phyloP scores from a whole-genome alignment of 2,797 vertebrate species.

The Rhinella marina region DNA sequence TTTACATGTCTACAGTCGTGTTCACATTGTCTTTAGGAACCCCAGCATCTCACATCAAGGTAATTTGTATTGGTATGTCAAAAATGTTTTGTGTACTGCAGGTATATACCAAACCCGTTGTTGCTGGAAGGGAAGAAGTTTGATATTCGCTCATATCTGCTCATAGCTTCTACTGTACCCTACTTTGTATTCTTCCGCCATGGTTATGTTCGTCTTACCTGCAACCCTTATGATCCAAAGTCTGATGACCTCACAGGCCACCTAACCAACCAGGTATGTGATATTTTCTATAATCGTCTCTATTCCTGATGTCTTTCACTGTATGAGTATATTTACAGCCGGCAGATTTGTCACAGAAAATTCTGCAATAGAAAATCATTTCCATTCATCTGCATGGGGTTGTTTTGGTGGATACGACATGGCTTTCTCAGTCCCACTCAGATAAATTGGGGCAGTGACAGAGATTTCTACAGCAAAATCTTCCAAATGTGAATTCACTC shows the following conservation, averaged over 20 bases:
- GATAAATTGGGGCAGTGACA: too few relatives aligned
- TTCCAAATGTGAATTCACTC: too few relatives aligned
- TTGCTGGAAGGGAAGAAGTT: conserved; percentile 87
- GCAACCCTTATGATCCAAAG: conserved; percentile 78
- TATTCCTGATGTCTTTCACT: neutral
- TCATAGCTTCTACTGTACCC: conserved; percentile 82
- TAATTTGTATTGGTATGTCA: neutral
- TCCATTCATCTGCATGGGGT: too few relatives aligned
- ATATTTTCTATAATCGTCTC: neutral
- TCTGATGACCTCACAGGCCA: conserved; percentile 84
- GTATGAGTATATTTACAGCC: neutral
- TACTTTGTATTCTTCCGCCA: conserved; percentile 88
- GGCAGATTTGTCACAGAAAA: too few relatives aligned
- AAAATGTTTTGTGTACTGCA: conserved; percentile 58
- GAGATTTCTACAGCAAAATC: too few relatives aligned
- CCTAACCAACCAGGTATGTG: conserved; percentile 85
- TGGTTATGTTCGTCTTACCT: conserved; percentile 85
- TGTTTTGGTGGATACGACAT: too few relatives aligned
- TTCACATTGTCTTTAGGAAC: neutral
- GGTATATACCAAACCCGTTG: conserved; percentile 85
- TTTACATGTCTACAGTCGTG: neutral
- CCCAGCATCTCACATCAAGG: neutral
- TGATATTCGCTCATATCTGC: conserved; percentile 85
- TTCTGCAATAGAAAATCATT: too few relatives aligned
- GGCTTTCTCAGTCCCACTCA: too few relatives aligned